These are phyloP conservation scores for Mirounga angustirostris DNA, from an alignment of 2,113 vertebrate species.

Conservation along the genomic window DNA sequence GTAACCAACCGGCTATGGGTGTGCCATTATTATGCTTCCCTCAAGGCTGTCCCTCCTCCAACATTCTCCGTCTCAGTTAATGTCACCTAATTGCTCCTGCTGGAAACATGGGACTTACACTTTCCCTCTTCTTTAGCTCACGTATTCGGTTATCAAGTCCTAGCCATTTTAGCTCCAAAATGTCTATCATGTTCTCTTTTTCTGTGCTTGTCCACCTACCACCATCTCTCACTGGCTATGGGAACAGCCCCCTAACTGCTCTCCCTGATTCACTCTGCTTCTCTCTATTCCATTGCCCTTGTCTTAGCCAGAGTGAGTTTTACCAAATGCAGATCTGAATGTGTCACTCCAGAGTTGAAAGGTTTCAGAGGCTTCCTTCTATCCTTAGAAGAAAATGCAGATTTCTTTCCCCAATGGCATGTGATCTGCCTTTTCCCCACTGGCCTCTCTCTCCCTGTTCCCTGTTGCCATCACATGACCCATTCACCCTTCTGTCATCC, in stretches of 20 bases:
- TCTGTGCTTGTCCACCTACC: background rate
- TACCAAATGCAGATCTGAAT: background rate
- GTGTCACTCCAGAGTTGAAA: background rate
- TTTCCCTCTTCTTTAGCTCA: background rate
- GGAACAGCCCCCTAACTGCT: background rate
- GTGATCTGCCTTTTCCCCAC: background rate
- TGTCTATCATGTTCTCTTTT: background rate
- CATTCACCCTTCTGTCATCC: background rate
- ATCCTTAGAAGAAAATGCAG: background rate
- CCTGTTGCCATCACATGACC: too few species aligned
- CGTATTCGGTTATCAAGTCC: background rate
- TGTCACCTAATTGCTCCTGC: background rate
- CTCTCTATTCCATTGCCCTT: background rate
- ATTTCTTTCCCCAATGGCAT: background rate
- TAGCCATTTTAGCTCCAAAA: background rate
- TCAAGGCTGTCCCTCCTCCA: background rate
- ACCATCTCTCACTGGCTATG: background rate
- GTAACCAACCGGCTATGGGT: background rate
- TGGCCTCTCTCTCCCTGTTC: background rate
- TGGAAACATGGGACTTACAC: background rate
- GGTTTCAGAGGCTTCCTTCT: background rate
- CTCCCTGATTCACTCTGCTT: background rate
- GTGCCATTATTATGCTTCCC: background rate
- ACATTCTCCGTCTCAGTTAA: background rate
- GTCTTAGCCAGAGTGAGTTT: background rate